Conservation (phyloP, 2,797 vertebrate species). For the Gymnoscopelus braueri region DNA sequence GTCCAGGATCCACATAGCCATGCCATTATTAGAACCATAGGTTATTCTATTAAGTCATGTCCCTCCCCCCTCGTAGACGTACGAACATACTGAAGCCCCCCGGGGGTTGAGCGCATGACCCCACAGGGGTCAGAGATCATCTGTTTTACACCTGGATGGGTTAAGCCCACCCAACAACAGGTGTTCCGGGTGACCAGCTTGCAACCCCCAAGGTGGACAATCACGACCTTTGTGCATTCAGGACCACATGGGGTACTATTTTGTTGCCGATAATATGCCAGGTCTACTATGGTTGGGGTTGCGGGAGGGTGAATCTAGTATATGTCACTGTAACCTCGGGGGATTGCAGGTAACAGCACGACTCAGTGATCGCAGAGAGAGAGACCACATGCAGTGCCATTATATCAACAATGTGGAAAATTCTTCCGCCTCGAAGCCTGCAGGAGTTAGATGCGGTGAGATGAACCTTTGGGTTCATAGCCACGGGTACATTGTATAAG, state of each 20-base stretch:
- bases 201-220: constrained; percentile 25
- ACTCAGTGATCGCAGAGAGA: background rate
- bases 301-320: constrained; percentile 1
- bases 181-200: constrained; percentile 43
- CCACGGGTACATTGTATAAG: constrained; percentile 44
- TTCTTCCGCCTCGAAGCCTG: constrained; percentile 9
- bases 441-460: constrained; percentile 12
- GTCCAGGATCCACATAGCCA: no score
- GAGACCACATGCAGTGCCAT: constrained; percentile 18
- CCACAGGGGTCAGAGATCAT: constrained; percentile 33
- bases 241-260: constrained; percentile 2
- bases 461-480: constrained; percentile 50
- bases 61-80: background rate
- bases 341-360: background rate
- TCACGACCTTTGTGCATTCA: constrained; percentile 25
- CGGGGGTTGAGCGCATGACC: constrained; percentile 27
- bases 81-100: constrained; percentile 23
- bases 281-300: background rate
- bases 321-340: background rate
- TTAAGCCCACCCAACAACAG: constrained; percentile 45
- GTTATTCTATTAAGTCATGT: background rate
- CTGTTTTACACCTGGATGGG: constrained; percentile 49
- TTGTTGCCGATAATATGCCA: constrained; percentile 14
- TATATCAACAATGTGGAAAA: constrained; percentile 41
- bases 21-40: background rate